Percentiles rank a stretch among this genome's conserved stretches.
These are phyloP conservation scores for Scaptomyza caliginosa DNA, from an alignment of 2,888 invertebrate species.

Conservation along the genomic window DNA sequence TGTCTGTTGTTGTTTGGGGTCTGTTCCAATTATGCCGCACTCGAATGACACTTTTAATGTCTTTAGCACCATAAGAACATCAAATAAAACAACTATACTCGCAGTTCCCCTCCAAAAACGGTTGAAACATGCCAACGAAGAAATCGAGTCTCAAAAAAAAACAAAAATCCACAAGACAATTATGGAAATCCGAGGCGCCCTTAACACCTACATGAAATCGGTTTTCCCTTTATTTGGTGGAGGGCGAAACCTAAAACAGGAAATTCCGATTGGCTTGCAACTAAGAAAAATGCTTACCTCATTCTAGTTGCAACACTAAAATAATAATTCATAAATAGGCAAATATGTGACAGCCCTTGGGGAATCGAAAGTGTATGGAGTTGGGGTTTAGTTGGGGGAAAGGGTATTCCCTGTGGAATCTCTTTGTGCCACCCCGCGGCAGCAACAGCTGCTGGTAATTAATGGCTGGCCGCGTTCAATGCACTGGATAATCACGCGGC, in stretches of 20 bases:
- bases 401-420: slow-evolving; percentile 14
- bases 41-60: slow-evolving; percentile 79
- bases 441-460: slow-evolving; percentile 77
- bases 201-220: slow-evolving; percentile 56
- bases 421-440: slow-evolving; percentile 1
- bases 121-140: slow-evolving; percentile 30
- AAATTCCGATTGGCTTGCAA: slow-evolving; percentile 44
- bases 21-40: slow-evolving; percentile 73
- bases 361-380: not conserved
- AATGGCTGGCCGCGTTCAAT: slow-evolving; percentile 76
- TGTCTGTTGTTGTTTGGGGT: slow-evolving; percentile 48
- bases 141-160: slow-evolving; percentile 10
- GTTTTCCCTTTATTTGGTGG: not conserved
- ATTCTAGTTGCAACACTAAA: slow-evolving; percentile 26
- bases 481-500: slow-evolving; percentile 77
- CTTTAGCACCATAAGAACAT: slow-evolving; percentile 74
- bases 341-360: slow-evolving; percentile 42
- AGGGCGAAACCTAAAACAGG: not conserved
- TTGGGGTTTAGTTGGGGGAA: not conserved
- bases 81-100: too few relatives aligned
- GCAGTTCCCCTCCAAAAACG: slow-evolving; percentile 44
- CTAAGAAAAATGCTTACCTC: slow-evolving; percentile 47
- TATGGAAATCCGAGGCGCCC: slow-evolving; percentile 60
- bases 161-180: slow-evolving; percentile 24
- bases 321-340: slow-evolving; percentile 72